A percentile compares a stretch with the other conserved stretches of the same genome.
Evolutionary conservation across 1,140 invertebrate species (phyloP).

Genomic region (Acromyrmex echinatior): DNA sequence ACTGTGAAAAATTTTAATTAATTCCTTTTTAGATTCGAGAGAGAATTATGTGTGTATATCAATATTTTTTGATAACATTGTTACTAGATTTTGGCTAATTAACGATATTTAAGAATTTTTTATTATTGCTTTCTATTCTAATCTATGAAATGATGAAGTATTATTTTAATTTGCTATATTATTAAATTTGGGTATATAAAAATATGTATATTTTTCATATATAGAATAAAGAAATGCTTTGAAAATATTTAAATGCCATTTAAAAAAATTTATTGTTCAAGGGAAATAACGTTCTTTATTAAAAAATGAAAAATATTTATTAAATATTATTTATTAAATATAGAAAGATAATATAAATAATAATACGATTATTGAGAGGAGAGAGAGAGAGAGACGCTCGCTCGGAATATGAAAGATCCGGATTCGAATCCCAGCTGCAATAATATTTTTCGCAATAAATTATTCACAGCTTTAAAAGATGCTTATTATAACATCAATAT

Average conservation of each 20-base stretch:
- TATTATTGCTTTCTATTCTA: not conserved
- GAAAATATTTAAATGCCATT: not conserved
- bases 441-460: too few relatives aligned
- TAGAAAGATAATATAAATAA: not conserved
- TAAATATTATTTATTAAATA: not conserved
- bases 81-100: not conserved
- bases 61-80: conserved; percentile 14
- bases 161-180: not conserved
- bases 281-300: not conserved
- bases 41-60: not conserved
- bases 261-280: not conserved
- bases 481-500: too few relatives aligned
- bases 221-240: not conserved
- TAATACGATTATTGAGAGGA: not conserved
- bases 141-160: not conserved
- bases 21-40: not conserved
- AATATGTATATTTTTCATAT: not conserved
- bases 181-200: not conserved
- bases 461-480: too few relatives aligned
- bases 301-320: not conserved
- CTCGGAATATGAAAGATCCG: too few relatives aligned
- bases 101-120: not conserved
- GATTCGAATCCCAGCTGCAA: too few relatives aligned
- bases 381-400: too few relatives aligned
- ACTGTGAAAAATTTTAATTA: conserved; percentile 30